Conservation (phyloP, 2,888 invertebrate species). For the Erebia palarica region DNA sequence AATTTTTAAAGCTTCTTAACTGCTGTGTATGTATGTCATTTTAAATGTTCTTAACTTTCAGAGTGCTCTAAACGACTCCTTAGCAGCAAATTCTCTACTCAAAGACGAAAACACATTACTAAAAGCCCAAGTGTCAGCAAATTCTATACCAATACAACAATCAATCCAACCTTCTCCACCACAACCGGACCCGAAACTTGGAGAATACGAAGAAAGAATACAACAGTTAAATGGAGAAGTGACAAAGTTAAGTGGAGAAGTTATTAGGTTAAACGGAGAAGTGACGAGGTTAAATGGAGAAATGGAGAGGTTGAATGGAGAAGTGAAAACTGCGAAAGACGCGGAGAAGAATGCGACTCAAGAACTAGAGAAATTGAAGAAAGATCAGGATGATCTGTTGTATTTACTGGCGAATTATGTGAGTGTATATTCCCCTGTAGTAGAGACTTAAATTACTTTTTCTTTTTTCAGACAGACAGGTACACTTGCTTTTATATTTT, state of each 20-base stretch:
- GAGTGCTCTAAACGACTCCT: slow-evolving; percentile 84
- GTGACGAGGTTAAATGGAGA: slow-evolving; percentile 48
- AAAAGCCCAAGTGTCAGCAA: slow-evolving; percentile 86
- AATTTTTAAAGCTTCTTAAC: no score
- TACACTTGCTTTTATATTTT: no score
- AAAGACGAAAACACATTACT: slow-evolving; percentile 94
- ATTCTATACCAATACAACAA: slow-evolving; percentile 39
- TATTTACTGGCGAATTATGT: slow-evolving; percentile 95
- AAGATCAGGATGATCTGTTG: slow-evolving; percentile 96
- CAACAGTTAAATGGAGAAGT: slow-evolving; percentile 52
- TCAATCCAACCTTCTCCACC: background rate
- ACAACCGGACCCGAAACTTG: slow-evolving; percentile 39
- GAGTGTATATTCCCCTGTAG: slow-evolving; percentile 8
- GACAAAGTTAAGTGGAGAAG: slow-evolving; percentile 47
- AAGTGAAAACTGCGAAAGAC: slow-evolving; percentile 49
- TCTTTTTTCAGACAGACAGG: no score
- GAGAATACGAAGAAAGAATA: slow-evolving; percentile 48
- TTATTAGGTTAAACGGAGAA: slow-evolving; percentile 47
- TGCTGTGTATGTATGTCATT: no score
- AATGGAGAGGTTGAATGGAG: slow-evolving; percentile 45
- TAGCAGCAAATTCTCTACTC: slow-evolving; percentile 87
- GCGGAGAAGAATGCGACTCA: slow-evolving; percentile 47
- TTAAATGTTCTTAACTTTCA: slow-evolving; percentile 45
- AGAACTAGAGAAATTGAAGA: slow-evolving; percentile 86
- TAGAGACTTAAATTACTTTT: no score